phyloP scores from a whole-genome alignment of 2,888 invertebrate genomes.

The Harpalus rubripes region DNA sequence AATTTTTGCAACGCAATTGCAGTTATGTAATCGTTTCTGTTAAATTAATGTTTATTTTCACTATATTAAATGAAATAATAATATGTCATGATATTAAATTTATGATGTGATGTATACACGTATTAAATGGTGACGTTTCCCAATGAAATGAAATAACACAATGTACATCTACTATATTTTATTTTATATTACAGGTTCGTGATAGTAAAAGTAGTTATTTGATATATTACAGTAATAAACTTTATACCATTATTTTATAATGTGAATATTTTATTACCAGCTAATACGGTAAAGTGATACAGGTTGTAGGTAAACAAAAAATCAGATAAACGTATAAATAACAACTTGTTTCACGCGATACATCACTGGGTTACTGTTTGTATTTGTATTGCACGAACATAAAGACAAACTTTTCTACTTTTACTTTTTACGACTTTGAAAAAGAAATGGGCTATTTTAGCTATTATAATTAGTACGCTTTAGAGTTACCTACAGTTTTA shows the following conservation, averaged over 20 bases:
- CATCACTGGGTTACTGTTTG: constrained; percentile 1
- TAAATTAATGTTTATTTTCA: not conserved
- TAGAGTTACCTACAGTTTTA: too few species aligned
- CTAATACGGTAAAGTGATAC: constrained; percentile 11
- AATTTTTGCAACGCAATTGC: not conserved
- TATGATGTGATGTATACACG: not conserved
- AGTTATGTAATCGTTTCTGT: not conserved
- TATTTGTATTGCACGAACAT: not conserved
- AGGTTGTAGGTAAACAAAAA: constrained; percentile 35
- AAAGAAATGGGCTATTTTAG: not conserved
- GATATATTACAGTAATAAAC: constrained; percentile 19
- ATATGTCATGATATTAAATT: constrained; percentile 2
- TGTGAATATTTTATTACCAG: constrained; percentile 43
- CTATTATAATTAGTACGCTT: too few species aligned
- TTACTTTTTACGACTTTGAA: not conserved
- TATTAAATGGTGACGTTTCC: constrained; percentile 1
- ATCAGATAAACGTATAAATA: constrained; percentile 48
- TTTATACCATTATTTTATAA: constrained; percentile 24
- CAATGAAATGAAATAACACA: not conserved
- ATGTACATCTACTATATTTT: not conserved
- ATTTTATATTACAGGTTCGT: not conserved
- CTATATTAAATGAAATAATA: not conserved
- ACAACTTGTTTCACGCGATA: constrained; percentile 12
- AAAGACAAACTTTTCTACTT: not conserved
- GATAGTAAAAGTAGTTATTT: constrained; percentile 13